phyloP scores from a whole-genome alignment of 1,140 invertebrate genomes.

The Leucophenga varia region DNA sequence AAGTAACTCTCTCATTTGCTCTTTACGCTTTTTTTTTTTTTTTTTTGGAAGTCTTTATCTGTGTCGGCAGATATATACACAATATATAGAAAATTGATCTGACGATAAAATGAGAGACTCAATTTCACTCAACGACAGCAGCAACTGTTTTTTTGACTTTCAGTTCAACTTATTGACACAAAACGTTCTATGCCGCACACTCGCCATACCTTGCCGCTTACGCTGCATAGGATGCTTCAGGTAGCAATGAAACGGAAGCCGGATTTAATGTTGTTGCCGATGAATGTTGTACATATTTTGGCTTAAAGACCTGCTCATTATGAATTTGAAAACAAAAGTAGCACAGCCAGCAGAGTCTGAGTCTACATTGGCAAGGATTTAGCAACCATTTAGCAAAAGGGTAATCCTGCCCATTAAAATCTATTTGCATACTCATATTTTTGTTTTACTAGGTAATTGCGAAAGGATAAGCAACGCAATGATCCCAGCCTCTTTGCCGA shows the following conservation, averaged over 20 bases:
- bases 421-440: constrained; percentile 10
- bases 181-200: background rate
- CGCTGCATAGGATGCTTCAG: too few species aligned
- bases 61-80: too few species aligned
- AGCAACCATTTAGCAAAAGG: constrained; percentile 10
- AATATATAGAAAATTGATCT: too few species aligned
- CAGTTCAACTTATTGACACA: background rate
- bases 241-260: too few species aligned
- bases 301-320: constrained; percentile 17
- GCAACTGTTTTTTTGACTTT: background rate
- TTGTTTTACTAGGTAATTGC: constrained; percentile 21
- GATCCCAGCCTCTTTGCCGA: constrained; percentile 13
- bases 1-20: too few species aligned
- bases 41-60: too few species aligned
- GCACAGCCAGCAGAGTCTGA: background rate
- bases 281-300: too few species aligned
- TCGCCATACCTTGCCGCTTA: background rate
- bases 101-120: too few species aligned
- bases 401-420: constrained; percentile 21
- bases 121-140: background rate
- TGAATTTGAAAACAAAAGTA: constrained; percentile 10
- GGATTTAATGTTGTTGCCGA: too few species aligned
- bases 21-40: too few species aligned
- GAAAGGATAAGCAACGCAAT: constrained; percentile 16
- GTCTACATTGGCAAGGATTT: background rate